Percentiles rank a stretch among this genome's conserved stretches.
phyloP scores from a whole-genome alignment of 2,888 invertebrate species.

The Synergus umbraculus region DNA sequence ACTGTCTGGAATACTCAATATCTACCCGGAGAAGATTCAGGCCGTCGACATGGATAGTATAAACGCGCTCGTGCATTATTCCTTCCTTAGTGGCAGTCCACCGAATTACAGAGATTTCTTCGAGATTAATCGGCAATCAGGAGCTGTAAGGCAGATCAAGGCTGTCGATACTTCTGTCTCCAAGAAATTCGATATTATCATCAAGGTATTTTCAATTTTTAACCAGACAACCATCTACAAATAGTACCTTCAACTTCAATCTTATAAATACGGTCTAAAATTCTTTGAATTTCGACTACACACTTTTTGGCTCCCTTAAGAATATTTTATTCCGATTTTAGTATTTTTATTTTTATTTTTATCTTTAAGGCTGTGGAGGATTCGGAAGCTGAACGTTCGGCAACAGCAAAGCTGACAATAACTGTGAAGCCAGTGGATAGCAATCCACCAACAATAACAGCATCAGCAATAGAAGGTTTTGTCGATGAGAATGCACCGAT shows the following conservation, averaged over 20 bases:
- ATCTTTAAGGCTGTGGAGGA: constrained; percentile 87
- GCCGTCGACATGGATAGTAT: constrained; percentile 94
- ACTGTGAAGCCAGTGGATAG: constrained; percentile 92
- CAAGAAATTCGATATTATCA: constrained; percentile 88
- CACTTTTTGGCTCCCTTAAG: no score
- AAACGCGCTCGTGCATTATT: constrained; percentile 89
- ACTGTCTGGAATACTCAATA: constrained; percentile 88
- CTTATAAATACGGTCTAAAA: no score
- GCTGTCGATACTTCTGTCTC: constrained; percentile 88
- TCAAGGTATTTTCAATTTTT: constrained; percentile 81
- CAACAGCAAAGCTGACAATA: constrained; percentile 89
- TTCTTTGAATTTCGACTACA: no score
- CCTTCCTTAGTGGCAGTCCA: constrained; percentile 89
- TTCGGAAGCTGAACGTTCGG: constrained; percentile 87
- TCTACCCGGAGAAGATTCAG: constrained; percentile 92
- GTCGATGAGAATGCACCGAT: constrained; percentile 92
- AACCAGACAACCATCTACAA: neutral
- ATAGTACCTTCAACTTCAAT: no score
- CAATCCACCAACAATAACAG: constrained; percentile 88
- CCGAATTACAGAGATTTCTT: constrained; percentile 88
- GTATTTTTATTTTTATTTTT: constrained; percentile 35
- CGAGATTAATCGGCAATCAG: constrained; percentile 87
- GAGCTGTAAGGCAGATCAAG: constrained; percentile 88
- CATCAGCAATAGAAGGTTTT: constrained; percentile 86
- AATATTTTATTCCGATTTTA: neutral